These are phyloP conservation scores for Zoanthus sociatus DNA, from an alignment of 92 coral and sea anemone genomes.

Conservation along the genomic window DNA sequence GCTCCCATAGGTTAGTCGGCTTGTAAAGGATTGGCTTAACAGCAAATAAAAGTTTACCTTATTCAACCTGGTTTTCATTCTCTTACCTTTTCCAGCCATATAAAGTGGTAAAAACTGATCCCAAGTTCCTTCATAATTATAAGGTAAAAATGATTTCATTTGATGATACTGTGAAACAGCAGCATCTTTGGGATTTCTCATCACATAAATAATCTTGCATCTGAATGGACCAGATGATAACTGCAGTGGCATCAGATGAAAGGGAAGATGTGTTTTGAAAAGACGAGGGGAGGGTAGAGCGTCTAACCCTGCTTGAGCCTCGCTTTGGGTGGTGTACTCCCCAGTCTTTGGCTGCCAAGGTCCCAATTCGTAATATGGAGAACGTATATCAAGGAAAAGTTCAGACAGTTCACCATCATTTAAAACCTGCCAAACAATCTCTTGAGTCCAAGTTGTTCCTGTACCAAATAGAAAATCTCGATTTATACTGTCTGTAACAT, in stretches of 20 bases:
- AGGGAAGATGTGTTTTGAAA: constrained; percentile 30
- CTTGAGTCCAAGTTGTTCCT: constrained; percentile 24
- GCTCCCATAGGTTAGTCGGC: too few relatives aligned
- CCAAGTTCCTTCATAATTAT: constrained; percentile 3
- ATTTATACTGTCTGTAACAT: too few relatives aligned
- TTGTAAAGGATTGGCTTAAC: too few relatives aligned
- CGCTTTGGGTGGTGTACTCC: neutral
- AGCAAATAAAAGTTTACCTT: too few relatives aligned
- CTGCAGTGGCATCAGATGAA: constrained; percentile 16
- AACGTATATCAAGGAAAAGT: neutral
- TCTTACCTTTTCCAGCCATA: constrained; percentile 18
- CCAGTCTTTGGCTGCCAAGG: neutral
- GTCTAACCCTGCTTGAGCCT: constrained; percentile 7
- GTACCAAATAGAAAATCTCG: too few relatives aligned
- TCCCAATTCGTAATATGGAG: neutral
- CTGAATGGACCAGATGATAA: neutral
- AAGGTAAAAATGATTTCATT: neutral
- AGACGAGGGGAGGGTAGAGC: constrained; percentile 24
- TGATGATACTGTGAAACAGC: constrained; percentile 4
- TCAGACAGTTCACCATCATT: neutral
- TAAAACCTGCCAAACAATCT: constrained; percentile 18
- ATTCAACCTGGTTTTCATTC: neutral
- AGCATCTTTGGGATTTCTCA: constrained; percentile 19
- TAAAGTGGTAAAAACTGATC: constrained; percentile 4
- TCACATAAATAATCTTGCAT: constrained; percentile 17